These are phyloP conservation scores for Nineta flava DNA, from an alignment of 2,888 invertebrate genomes.

Conservation along the genomic window DNA sequence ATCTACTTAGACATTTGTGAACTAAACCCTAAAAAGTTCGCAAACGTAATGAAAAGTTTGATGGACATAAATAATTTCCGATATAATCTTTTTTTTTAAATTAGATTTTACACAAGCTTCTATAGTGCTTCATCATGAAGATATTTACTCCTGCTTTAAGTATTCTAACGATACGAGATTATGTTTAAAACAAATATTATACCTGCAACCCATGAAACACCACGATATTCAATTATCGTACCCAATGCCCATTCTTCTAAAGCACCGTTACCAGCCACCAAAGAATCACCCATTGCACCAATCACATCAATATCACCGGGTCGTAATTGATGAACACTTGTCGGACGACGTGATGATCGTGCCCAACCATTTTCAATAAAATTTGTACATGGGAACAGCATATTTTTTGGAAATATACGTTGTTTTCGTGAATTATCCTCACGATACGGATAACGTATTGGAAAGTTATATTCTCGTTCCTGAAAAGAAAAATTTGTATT, in stretches of 20 bases:
- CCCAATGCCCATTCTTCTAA: slow-evolving; percentile 55
- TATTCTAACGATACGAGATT: neutral
- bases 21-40: no score
- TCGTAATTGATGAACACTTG: slow-evolving; percentile 47
- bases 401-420: slow-evolving; percentile 28
- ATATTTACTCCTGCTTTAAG: no score
- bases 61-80: no score
- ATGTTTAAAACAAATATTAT: slow-evolving; percentile 4
- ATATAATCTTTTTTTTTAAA: no score
- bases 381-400: slow-evolving; percentile 43
- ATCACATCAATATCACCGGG: slow-evolving; percentile 57
- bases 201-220: slow-evolving; percentile 61
- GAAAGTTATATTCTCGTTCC: slow-evolving; percentile 18
- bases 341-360: slow-evolving; percentile 30
- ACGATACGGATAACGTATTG: slow-evolving; percentile 31
- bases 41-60: no score
- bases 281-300: slow-evolving; percentile 54
- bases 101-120: no score
- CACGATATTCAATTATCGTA: slow-evolving; percentile 55
- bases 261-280: slow-evolving; percentile 58
- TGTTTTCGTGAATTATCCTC: slow-evolving; percentile 34
- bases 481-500: slow-evolving; percentile 8
- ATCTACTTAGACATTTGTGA: no score
- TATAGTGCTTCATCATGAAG: no score
- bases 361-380: slow-evolving; percentile 19